phyloP scores from a whole-genome alignment of 2,888 invertebrate species.

The Lottia gigantea region DNA sequence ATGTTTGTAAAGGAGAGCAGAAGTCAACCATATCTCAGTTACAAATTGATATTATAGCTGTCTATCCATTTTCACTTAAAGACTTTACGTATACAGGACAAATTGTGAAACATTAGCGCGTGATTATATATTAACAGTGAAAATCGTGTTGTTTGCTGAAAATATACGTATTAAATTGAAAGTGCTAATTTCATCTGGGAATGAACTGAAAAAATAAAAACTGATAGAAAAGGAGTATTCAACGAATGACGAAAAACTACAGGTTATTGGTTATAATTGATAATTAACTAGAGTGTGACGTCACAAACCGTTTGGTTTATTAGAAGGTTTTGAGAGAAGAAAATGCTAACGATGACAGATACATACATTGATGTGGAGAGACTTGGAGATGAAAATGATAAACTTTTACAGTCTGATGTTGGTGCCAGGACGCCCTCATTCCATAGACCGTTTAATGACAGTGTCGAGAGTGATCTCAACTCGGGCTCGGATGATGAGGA shows the following conservation, averaged over 20 bases:
- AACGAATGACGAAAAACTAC: too few relatives aligned
- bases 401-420: neutral
- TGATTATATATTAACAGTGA: too few relatives aligned
- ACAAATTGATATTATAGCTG: neutral
- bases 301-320: neutral
- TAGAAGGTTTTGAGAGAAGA: neutral
- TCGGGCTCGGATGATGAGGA: constrained; percentile 1
- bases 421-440: neutral
- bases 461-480: neutral
- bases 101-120: too few relatives aligned
- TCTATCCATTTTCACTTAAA: too few relatives aligned
- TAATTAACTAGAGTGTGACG: too few relatives aligned
- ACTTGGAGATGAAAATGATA: neutral
- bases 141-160: too few relatives aligned
- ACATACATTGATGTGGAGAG: neutral
- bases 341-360: neutral
- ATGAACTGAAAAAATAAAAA: too few relatives aligned
- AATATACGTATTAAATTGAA: too few relatives aligned
- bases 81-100: too few relatives aligned
- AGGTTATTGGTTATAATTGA: too few relatives aligned
- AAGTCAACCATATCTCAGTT: neutral
- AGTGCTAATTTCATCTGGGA: too few relatives aligned
- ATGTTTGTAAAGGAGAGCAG: neutral
- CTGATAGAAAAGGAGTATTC: too few relatives aligned
- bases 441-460: neutral